Conservation (phyloP, 1,140 invertebrate genomes). For the Plodia interpunctella region DNA sequence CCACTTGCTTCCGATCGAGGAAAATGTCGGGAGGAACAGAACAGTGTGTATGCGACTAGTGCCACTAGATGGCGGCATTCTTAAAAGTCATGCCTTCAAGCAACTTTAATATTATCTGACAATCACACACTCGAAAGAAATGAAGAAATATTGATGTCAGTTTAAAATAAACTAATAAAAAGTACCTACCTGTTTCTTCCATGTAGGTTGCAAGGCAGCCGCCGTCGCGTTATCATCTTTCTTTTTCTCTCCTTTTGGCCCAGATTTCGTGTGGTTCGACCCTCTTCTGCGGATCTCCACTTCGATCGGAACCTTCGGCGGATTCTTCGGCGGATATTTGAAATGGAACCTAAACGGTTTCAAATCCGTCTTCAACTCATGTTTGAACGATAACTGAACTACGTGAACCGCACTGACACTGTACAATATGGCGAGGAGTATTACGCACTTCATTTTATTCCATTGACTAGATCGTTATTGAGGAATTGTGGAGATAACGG, state of each 20-base stretch:
- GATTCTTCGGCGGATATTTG: neutral
- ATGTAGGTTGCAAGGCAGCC: conserved; percentile 78
- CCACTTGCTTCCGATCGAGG: too few relatives aligned
- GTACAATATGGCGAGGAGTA: neutral
- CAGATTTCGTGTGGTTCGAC: neutral
- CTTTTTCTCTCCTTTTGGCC: neutral
- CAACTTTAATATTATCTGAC: too few relatives aligned
- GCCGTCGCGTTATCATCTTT: conserved; percentile 39
- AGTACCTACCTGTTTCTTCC: conserved; percentile 85
- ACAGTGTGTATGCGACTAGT: too few relatives aligned
- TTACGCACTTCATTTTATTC: neutral
- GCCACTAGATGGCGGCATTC: too few relatives aligned
- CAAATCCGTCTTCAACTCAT: neutral
- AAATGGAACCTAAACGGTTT: neutral
- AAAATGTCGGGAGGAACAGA: too few relatives aligned
- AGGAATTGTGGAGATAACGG: conserved; percentile 12
- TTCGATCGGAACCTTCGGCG: neutral
- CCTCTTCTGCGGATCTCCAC: neutral
- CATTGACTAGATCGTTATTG: neutral
- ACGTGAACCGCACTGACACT: neutral
- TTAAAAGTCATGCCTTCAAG: too few relatives aligned
- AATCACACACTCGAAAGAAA: too few relatives aligned
- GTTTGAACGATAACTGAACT: neutral
- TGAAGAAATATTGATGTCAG: neutral
- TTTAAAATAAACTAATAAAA: neutral